phyloP scores from a whole-genome alignment of 1,140 invertebrate species.

The Heliconius hermathena region DNA sequence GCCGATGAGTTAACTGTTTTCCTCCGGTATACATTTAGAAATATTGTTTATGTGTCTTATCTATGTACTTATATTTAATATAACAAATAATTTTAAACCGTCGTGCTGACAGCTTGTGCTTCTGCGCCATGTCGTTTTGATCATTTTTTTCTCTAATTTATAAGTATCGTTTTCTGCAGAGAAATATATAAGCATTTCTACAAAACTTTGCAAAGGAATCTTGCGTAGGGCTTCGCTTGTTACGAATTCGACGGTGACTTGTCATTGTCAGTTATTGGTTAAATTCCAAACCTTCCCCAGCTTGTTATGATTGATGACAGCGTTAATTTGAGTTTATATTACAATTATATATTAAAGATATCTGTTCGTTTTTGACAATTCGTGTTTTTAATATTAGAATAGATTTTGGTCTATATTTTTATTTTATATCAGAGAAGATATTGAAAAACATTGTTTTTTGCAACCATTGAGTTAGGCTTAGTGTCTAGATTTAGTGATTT shows the following conservation, averaged over 20 bases:
- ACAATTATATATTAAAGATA: constrained; percentile 1
- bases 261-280: constrained; percentile 17
- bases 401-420: background rate
- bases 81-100: too few relatives aligned
- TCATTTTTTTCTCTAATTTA: too few relatives aligned
- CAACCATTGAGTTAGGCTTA: background rate
- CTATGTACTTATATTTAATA: too few relatives aligned
- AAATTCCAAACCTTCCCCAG: constrained; percentile 28
- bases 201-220: background rate
- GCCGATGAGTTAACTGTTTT: too few relatives aligned
- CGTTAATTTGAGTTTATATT: constrained; percentile 49
- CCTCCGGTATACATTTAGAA: too few relatives aligned
- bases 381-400: background rate
- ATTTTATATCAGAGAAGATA: background rate
- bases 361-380: background rate
- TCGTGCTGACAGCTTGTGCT: too few relatives aligned
- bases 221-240: background rate
- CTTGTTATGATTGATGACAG: constrained; percentile 42
- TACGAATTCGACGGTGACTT: constrained; percentile 23
- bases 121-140: too few relatives aligned
- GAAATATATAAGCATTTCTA: too few relatives aligned
- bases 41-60: too few relatives aligned
- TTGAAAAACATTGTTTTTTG: background rate
- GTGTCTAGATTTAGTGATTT: background rate
- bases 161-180: too few relatives aligned